A percentile compares a stretch with the other conserved stretches of the same genome.
These are phyloP conservation scores for Nematopogon swammerdamellus DNA, from an alignment of 2,888 invertebrate species.

Conservation along the genomic window DNA sequence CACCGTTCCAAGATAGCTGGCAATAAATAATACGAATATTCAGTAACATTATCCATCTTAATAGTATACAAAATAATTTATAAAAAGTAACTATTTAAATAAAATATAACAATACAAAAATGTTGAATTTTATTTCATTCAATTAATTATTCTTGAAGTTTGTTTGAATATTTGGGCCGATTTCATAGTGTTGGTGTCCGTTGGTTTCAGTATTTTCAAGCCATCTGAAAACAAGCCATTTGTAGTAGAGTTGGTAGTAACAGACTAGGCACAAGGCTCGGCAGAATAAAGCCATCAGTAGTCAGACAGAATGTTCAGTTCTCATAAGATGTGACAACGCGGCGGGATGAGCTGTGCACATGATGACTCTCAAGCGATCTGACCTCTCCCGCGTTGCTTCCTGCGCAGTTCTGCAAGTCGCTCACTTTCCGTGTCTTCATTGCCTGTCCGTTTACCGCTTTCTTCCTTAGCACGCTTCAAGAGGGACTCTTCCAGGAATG, in stretches of 20 bases:
- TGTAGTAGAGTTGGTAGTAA: no score
- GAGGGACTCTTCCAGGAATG: conserved; percentile 56
- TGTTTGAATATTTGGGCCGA: conserved; percentile 32
- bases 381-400: conserved; percentile 44
- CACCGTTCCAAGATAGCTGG: neutral
- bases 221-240: conserved; percentile 49
- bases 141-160: conserved; percentile 23
- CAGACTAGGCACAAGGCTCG: no score
- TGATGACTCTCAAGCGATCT: no score
- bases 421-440: conserved; percentile 34
- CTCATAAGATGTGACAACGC: no score
- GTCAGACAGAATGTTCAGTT: no score
- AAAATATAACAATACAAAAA: conserved; percentile 29
- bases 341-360: no score
- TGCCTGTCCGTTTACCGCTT: conserved; percentile 19
- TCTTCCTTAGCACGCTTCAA: conserved; percentile 57
- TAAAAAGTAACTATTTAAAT: conserved; percentile 17
- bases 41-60: neutral
- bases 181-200: conserved; percentile 21
- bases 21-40: conserved; percentile 1
- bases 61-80: conserved; percentile 10
- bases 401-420: conserved; percentile 41
- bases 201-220: conserved; percentile 34
- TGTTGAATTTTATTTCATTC: conserved; percentile 26
- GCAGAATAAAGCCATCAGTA: no score